A percentile compares a stretch with the other conserved stretches of the same genome.
Evolutionary conservation across 2,113 vertebrate genomes (phyloP).

Genomic region (Perca fluviatilis): DNA sequence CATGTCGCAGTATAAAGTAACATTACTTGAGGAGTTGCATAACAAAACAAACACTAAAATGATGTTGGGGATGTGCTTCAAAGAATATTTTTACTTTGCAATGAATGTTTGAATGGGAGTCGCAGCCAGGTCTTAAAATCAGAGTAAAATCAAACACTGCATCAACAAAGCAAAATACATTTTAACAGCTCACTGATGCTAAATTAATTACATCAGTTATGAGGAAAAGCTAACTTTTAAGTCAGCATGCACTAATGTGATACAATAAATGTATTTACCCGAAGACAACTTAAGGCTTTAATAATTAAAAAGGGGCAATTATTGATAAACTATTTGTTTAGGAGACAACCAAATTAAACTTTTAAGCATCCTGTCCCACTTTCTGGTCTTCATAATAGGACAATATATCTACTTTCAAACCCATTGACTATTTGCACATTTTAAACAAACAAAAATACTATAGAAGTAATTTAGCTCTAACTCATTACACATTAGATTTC

Average conservation of each 20-base stretch:
- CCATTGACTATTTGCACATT: conserved; percentile 20
- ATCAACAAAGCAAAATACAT: background rate
- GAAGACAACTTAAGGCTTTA: background rate
- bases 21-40: background rate
- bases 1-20: background rate
- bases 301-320: background rate
- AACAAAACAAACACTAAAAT: background rate
- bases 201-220: background rate
- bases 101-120: background rate
- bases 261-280: background rate
- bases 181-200: conserved; percentile 4
- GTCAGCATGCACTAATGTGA: background rate
- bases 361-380: background rate
- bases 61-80: background rate
- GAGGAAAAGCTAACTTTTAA: background rate
- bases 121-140: background rate
- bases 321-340: background rate
- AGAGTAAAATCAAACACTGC: background rate
- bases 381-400: conserved; percentile 2
- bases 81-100: background rate
- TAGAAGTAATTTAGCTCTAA: background rate
- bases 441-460: background rate
- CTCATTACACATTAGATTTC: conserved; percentile 5
- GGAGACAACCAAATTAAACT: background rate
- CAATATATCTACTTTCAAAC: conserved; percentile 6